phyloP scores from a whole-genome alignment of 2,113 vertebrate genomes.

The Empidonax alnorum region DNA sequence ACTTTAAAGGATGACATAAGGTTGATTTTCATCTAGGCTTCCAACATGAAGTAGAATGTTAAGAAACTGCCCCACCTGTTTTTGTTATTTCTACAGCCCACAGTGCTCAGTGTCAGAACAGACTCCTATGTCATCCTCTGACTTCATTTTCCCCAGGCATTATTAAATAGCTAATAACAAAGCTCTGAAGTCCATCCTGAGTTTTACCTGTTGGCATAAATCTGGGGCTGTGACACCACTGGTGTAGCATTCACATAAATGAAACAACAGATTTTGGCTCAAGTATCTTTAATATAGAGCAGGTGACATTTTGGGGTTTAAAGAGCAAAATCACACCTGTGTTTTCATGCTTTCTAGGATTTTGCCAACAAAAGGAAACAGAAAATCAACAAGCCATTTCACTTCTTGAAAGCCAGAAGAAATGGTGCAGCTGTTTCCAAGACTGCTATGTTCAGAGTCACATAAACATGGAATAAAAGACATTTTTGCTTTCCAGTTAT shows the following conservation, averaged over 20 bases:
- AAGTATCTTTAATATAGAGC: neutral
- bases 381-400: neutral
- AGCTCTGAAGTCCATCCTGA: neutral
- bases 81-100: neutral
- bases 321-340: conserved; percentile 35
- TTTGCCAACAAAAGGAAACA: conserved; percentile 20
- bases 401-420: neutral
- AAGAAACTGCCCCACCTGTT: neutral
- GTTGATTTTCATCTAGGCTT: conserved; percentile 45
- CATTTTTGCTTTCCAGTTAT: neutral
- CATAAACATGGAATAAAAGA: neutral
- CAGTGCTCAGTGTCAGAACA: neutral
- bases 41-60: conserved; percentile 6
- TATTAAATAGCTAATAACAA: conserved; percentile 37
- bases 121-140: conserved; percentile 21
- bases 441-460: neutral
- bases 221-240: neutral
- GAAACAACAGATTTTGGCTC: neutral
- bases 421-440: conserved; percentile 25
- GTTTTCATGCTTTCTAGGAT: conserved; percentile 25
- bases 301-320: conserved; percentile 33
- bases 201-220: conserved; percentile 30
- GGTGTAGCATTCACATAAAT: neutral
- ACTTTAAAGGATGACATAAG: conserved; percentile 31
- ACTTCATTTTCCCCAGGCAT: conserved; percentile 29